Base-by-base conservation (phyloP, 2,797 vertebrate genomes). In the Platyrinchus mystaceus region DNA sequence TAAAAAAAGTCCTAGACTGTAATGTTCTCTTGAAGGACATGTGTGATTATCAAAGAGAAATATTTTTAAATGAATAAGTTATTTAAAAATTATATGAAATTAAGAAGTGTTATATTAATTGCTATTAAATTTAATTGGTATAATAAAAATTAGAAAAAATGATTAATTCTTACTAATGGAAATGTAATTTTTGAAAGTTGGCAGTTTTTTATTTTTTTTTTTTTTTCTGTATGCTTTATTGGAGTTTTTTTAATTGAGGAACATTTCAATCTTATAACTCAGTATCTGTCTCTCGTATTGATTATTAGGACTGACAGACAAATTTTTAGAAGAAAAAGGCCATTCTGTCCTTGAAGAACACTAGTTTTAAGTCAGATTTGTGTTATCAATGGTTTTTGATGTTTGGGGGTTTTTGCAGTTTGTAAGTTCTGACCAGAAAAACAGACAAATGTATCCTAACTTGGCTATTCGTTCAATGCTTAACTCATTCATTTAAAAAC, bases 351-450 rank as follows among this genome's bases (percentile, higher is more conserved):
- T 47, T 85, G 32, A 77, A 41, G 21, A 87, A 22, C 7, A 41
- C 0, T 10, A 27, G 3, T 67, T 84, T 93, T 75, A n/a, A 68
- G 78, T 43, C 6, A 56, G 3, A 11, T 6, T 58, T 84, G 7
- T 87, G 7, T 8, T 75, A 7, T 27, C 11, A 32, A 3, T 50
- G 7, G 9, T 56, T 79, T 68, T 20, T 14, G 14, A 68, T 16
- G 20, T 60, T 36, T 50, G 3, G 8, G 0, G 1, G 0, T 14
- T 2, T 34, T 52, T 55, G 56, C 8, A 5, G 0, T 73, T 81
- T 75, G 1, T 9, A 70, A 32, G 5, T 70, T 92, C 34, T 86
- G 26, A 37, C 11, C 69, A 77, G n/a, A 59, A n/a, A 71, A 81
- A 84, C 7, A 27, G 14, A 70, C 3, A 67, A 77, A 91, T 50